phyloP scores from a whole-genome alignment of 2,888 invertebrate species.

The Gymnoscelis rufifasciata region DNA sequence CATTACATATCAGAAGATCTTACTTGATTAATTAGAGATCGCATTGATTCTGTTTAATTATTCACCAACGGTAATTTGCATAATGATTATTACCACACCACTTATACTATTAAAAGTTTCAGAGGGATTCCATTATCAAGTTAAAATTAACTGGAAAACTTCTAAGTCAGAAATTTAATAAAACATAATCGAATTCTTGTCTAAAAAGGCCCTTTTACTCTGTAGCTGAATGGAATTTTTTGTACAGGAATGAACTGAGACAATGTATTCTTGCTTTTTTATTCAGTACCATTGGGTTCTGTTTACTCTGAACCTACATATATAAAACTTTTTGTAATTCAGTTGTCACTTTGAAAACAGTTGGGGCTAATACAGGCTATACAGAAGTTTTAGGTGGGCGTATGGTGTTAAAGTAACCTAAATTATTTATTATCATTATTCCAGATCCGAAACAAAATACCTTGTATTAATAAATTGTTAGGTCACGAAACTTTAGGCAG shows the following conservation, averaged over 20 bases:
- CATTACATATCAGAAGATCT: too few species aligned
- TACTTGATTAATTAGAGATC: too few species aligned
- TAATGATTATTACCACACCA: background rate
- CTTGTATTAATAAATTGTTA: background rate
- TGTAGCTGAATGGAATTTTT: constrained; percentile 1
- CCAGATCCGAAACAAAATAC: background rate
- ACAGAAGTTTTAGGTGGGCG: background rate
- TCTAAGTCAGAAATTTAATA: too few species aligned
- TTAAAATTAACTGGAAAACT: too few species aligned
- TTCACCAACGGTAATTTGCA: constrained; percentile 3
- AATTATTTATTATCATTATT: background rate
- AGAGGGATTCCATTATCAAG: too few species aligned
- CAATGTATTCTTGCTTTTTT: background rate
- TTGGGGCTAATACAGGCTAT: background rate
- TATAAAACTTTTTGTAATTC: constrained; percentile 1
- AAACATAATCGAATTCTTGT: too few species aligned
- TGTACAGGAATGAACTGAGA: background rate
- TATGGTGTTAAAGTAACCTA: background rate
- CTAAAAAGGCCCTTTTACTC: too few species aligned
- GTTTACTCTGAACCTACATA: background rate
- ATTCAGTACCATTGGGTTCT: constrained; percentile 1
- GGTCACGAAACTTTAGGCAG: background rate
- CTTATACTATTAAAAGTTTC: too few species aligned
- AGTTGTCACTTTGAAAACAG: background rate
- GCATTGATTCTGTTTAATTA: constrained; percentile 3